Conservation (phyloP, 2,113 vertebrate genomes). For the Machaerirhynchus nigripectus region DNA sequence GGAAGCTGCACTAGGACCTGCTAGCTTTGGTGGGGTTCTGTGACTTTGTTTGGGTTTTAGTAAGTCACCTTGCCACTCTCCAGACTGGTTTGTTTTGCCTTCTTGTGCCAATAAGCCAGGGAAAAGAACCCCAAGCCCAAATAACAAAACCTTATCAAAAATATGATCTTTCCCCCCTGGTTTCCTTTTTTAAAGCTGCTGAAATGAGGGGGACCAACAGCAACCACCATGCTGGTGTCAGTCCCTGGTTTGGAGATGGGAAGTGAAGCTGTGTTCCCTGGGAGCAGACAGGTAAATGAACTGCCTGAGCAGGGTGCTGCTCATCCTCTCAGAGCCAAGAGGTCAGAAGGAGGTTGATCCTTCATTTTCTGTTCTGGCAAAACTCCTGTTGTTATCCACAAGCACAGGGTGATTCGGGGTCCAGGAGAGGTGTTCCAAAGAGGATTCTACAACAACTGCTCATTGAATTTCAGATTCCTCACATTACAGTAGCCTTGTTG, state of each 20-base stretch:
- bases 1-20: not conserved
- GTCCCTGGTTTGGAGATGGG: not conserved
- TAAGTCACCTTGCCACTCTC: constrained; percentile 15
- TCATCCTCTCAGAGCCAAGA: not conserved
- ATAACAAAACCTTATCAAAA: not conserved
- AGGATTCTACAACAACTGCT: not conserved
- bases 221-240: not conserved
- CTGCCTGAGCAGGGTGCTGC: not conserved
- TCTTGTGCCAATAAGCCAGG: not conserved
- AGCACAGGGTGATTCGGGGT: not conserved
- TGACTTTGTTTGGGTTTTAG: not conserved
- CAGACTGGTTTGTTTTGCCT: constrained; percentile 53
- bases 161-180: not conserved
- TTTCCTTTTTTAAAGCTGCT: not conserved
- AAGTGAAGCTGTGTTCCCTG: not conserved
- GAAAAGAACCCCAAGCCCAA: not conserved
- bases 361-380: not conserved
- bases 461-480: not conserved
- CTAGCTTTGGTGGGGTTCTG: not conserved
- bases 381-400: not conserved
- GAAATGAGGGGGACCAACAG: not conserved
- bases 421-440: not conserved
- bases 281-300: not conserved
- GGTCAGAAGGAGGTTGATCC: not conserved
- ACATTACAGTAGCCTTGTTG: not conserved